A percentile compares a stretch with the other conserved stretches of the same genome.
Conservation (phyloP, 1,140 invertebrate genomes). For the Scaptomyza montana region DNA sequence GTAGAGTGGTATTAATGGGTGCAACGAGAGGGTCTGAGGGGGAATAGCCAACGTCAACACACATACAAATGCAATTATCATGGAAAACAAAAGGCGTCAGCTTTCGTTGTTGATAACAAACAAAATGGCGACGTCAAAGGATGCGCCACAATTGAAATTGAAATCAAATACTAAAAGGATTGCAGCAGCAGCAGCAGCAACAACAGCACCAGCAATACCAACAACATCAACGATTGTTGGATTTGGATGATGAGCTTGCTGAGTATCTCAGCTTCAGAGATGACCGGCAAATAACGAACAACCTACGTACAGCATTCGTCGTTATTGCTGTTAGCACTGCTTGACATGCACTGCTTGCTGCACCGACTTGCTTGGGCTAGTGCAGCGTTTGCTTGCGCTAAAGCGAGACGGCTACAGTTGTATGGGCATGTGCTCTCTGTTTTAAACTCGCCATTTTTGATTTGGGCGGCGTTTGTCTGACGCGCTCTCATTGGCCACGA, state of each 20-base stretch:
- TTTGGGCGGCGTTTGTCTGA: constrained; percentile 74
- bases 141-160: constrained; percentile 79
- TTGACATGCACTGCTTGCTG: constrained; percentile 53
- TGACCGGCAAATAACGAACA: constrained; percentile 42
- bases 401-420: constrained; percentile 43
- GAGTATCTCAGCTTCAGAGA: constrained; percentile 13
- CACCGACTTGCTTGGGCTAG: constrained; percentile 12
- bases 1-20: too few relatives aligned
- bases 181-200: constrained; percentile 51
- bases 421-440: constrained; percentile 49
- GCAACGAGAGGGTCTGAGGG: background rate
- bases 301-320: constrained; percentile 7
- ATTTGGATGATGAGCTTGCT: constrained; percentile 52
- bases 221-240: constrained; percentile 12
- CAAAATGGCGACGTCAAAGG: constrained; percentile 70
- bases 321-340: constrained; percentile 10
- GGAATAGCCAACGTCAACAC: constrained; percentile 21
- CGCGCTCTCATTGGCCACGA: constrained; percentile 71
- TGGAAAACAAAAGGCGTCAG: constrained; percentile 80
- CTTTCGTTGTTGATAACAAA: constrained; percentile 70
- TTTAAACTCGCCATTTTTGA: constrained; percentile 79
- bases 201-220: constrained; percentile 13
- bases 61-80: constrained; percentile 78
- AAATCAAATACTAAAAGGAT: constrained; percentile 79
- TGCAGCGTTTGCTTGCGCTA: constrained; percentile 9